Base-by-base conservation (phyloP, 2,113 vertebrate genomes). In the Bufo bufo region DNA sequence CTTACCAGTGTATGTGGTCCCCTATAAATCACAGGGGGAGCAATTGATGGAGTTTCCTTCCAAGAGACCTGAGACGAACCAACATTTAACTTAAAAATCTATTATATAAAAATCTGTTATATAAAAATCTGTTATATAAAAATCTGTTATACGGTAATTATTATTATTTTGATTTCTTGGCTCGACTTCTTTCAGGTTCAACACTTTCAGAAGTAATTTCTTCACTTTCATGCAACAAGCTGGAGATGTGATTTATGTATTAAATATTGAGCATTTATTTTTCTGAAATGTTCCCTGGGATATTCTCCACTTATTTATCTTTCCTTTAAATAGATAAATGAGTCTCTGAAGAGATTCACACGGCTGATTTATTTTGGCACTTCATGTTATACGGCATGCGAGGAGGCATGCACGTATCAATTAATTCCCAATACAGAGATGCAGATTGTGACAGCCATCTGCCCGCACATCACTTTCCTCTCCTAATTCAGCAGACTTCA, bases 331-430 rank as follows among this genome's bases (percentile, higher is more conserved):
- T 84, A 66, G 81, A 89, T 84, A 78, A 89, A 89, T 20, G 50
- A 84, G 82, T 47, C 82, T 84, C 87, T 19, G 87, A 84, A 89
- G 87, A 78, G 49, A 78, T 84, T 77, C 71, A 66, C 59, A n/a
- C 59, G 49, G 45, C 80, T 88, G 87, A 89, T 89, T 84, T 77
- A 89, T 84, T 89, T 84, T 89, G 87, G 87, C 87, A 89, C 87
- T 84, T 84, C 63, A 23, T 74, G 82, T 84, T 58, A 56, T 84
- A 58, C 74, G 65, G 82, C 72, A 69, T 84, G 56, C 72, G 61
- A 83, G 54, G 82, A 89, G 87, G 59, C 81, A 84, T 89, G n/a
- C 75, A 84, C 71, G 78, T 84, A 89, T 84, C 87, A 89, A 89
- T 89, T 83, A 84, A 89, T 89, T 89, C 87, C 87, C 87, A 78